Conservation (phyloP, 2,888 invertebrate species). For the Furcula furcula region DNA sequence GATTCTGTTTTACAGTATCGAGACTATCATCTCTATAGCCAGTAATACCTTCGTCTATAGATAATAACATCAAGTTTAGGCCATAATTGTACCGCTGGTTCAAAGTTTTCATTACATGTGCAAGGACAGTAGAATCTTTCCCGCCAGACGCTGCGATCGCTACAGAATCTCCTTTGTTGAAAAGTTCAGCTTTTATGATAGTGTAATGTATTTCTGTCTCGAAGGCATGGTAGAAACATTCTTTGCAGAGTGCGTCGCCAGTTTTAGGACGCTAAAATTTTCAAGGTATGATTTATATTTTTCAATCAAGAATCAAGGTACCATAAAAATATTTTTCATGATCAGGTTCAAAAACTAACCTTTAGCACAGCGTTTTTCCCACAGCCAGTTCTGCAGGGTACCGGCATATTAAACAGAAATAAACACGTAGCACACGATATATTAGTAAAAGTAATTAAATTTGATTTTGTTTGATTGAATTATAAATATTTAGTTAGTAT, state of each 20-base stretch:
- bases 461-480: no score
- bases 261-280: conserved; percentile 91
- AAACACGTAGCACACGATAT: no score
- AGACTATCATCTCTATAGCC: conserved; percentile 97
- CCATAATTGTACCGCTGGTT: conserved; percentile 96
- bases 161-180: conserved; percentile 91
- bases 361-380: conserved; percentile 89
- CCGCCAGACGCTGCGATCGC: conserved; percentile 97
- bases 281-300: no score
- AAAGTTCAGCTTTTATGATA: conserved; percentile 90
- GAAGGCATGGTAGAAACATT: conserved; percentile 96
- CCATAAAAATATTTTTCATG: no score
- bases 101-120: conserved; percentile 94
- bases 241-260: conserved; percentile 94
- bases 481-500: no score
- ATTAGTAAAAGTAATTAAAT: no score
- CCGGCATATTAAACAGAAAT: conserved; percentile 86
- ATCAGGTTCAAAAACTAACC: conserved; percentile 66
- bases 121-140: conserved; percentile 98
- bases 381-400: conserved; percentile 86
- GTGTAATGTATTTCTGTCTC: conserved; percentile 98
- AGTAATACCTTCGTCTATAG: conserved; percentile 99
- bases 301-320: no score
- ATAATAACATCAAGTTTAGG: conserved; percentile 93
- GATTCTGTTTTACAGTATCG: conserved; percentile 97